Evolutionary conservation across 1,140 invertebrate species (phyloP).

Genomic region (Nephotettix cincticeps): DNA sequence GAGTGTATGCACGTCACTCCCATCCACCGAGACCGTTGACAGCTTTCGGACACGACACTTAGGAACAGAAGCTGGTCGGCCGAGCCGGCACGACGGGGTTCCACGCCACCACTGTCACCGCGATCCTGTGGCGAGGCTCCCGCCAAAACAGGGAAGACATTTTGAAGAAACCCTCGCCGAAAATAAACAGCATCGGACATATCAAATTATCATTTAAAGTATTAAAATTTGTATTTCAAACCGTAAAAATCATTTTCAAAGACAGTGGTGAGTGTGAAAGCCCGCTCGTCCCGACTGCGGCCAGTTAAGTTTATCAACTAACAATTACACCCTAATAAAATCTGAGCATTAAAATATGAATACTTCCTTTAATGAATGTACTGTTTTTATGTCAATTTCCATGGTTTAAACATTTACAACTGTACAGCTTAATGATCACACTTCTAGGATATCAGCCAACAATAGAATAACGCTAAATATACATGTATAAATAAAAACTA

Average conservation of each 20-base stretch:
- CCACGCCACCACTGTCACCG: too few species aligned
- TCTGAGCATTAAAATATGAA: slow-evolving; percentile 14
- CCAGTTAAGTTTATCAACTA: slow-evolving; percentile 17
- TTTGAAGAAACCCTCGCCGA: neutral
- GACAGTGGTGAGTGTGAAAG: neutral
- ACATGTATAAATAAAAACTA: too few species aligned
- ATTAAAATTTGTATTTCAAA: too few species aligned
- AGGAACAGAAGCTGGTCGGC: slow-evolving; percentile 8
- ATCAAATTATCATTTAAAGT: neutral
- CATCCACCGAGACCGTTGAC: slow-evolving; percentile 5
- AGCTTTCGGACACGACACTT: neutral
- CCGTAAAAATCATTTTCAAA: too few species aligned
- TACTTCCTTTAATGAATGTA: slow-evolving; percentile 15
- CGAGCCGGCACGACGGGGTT: neutral
- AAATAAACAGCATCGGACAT: neutral
- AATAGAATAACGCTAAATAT: too few species aligned
- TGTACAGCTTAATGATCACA: too few species aligned
- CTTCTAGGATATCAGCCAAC: too few species aligned
- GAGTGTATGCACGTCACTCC: slow-evolving; percentile 28
- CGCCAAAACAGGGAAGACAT: slow-evolving; percentile 16
- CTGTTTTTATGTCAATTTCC: too few species aligned
- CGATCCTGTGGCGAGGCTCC: too few species aligned
- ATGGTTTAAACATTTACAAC: too few species aligned
- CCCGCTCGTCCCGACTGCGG: neutral
- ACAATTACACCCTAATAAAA: slow-evolving; percentile 18